phyloP scores from a whole-genome alignment of 35 echinoderm and acorn worm genomes.

The Acanthaster planci region DNA sequence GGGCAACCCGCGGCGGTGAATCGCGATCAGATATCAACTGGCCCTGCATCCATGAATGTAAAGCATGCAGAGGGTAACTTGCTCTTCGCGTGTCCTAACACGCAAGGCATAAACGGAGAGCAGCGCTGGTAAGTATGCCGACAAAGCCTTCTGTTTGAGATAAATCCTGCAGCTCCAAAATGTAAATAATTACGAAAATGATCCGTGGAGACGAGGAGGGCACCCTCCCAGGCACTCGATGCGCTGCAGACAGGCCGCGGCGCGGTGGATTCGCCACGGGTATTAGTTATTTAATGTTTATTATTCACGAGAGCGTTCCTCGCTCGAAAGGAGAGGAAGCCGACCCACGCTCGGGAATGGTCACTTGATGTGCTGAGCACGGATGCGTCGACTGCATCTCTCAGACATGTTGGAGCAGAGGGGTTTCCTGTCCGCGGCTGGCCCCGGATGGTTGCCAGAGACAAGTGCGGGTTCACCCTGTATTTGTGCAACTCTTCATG shows the following conservation, averaged over 20 bases:
- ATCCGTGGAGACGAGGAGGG: background rate
- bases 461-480: too few species aligned
- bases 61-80: background rate
- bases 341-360: background rate
- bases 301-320: background rate
- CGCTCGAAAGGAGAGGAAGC: background rate
- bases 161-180: background rate
- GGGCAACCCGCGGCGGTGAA: background rate
- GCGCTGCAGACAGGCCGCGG: too few species aligned
- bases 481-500: too few species aligned
- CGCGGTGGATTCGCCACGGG: too few species aligned
- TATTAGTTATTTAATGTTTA: too few species aligned
- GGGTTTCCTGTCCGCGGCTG: background rate
- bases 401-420: conserved; percentile 1
- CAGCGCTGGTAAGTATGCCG: background rate
- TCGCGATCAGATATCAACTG: conserved; percentile 2
- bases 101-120: too few species aligned
- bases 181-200: conserved; percentile 26
- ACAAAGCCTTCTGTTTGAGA: background rate
- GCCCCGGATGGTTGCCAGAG: too few species aligned
- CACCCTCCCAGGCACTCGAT: too few species aligned
- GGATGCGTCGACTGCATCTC: background rate
- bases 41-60: conserved; percentile 6
- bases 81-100: background rate
- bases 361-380: conserved; percentile 5